Percentiles rank a stretch among this genome's conserved stretches.
Conservation (phyloP, 1,140 invertebrate species). For the Brachionus asplanchnoidis region DNA sequence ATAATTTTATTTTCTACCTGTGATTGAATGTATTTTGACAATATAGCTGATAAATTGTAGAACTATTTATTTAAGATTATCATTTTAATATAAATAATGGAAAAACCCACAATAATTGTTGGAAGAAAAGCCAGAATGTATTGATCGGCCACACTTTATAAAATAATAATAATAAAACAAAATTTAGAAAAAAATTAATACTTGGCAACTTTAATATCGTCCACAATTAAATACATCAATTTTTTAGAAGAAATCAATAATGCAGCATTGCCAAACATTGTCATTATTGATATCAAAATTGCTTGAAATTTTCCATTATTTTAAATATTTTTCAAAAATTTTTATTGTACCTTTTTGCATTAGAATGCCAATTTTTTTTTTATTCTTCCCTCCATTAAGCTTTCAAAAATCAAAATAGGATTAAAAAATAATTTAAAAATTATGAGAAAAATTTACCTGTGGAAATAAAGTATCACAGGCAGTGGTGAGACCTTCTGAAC, state of each 20-base stretch:
- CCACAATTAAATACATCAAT: not conserved
- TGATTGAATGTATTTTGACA: slow-evolving; percentile 33
- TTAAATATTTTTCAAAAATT: not conserved
- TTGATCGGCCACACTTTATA: not conserved
- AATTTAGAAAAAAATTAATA: not conserved
- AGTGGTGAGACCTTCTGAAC: not conserved
- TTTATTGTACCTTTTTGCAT: slow-evolving; percentile 7
- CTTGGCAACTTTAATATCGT: not conserved
- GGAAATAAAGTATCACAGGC: slow-evolving; percentile 41
- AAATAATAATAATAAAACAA: not conserved
- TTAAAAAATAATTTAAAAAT: not conserved
- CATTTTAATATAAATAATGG: not conserved
- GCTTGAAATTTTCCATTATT: not conserved
- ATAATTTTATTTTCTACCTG: not conserved
- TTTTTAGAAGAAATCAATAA: not conserved
- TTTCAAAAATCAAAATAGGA: not conserved
- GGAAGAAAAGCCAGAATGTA: slow-evolving; percentile 24
- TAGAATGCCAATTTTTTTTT: slow-evolving; percentile 23
- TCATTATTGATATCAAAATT: slow-evolving; percentile 3
- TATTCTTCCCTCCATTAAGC: not conserved
- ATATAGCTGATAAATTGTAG: slow-evolving; percentile 6
- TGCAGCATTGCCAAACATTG: not conserved
- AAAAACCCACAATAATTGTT: not conserved
- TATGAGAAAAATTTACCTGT: not conserved
- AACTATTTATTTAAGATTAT: not conserved